A percentile compares a stretch with the other conserved stretches of the same genome.
These are phyloP conservation scores for Agrenia bidenticulata DNA, from an alignment of 2,888 invertebrate genomes.

Conservation along the genomic window DNA sequence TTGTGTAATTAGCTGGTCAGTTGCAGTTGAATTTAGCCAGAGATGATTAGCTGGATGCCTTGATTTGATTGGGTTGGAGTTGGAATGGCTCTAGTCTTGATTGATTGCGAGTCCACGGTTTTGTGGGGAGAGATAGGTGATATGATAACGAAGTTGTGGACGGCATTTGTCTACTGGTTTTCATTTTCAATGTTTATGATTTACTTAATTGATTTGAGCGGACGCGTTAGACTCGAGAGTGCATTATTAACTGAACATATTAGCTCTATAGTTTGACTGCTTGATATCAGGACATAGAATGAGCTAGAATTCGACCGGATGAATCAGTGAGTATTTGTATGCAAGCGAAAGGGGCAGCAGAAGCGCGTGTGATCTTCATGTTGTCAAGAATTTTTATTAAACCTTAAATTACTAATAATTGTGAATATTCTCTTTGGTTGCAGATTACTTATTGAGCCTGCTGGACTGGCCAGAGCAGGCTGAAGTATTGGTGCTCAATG, in stretches of 20 bases:
- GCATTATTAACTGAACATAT: background rate
- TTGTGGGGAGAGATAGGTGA: background rate
- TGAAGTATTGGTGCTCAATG: slow-evolving; percentile 47
- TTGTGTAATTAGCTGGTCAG: no score
- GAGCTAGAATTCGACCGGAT: no score
- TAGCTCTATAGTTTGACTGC: no score
- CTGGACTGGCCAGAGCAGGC: slow-evolving; percentile 45
- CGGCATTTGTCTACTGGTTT: slow-evolving; percentile 7
- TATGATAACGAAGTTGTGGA: slow-evolving; percentile 4
- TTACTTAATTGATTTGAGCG: background rate
- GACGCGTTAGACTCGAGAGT: background rate
- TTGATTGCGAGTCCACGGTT: slow-evolving; percentile 4
- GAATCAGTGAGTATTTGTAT: no score
- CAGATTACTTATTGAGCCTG: slow-evolving; percentile 36
- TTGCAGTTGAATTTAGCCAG: background rate
- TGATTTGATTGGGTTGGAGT: no score
- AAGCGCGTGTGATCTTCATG: no score
- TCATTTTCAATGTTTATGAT: slow-evolving; percentile 3
- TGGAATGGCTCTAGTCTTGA: no score
- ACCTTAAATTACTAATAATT: no score
- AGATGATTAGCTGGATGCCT: background rate
- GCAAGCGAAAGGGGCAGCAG: no score
- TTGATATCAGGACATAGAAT: no score
- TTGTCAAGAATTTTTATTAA: no score
- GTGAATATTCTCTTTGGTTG: background rate